Percentiles rank a stretch among this genome's conserved stretches.
Conservation (phyloP, 1,140 invertebrate species). For the Hesperophylax magnus region DNA sequence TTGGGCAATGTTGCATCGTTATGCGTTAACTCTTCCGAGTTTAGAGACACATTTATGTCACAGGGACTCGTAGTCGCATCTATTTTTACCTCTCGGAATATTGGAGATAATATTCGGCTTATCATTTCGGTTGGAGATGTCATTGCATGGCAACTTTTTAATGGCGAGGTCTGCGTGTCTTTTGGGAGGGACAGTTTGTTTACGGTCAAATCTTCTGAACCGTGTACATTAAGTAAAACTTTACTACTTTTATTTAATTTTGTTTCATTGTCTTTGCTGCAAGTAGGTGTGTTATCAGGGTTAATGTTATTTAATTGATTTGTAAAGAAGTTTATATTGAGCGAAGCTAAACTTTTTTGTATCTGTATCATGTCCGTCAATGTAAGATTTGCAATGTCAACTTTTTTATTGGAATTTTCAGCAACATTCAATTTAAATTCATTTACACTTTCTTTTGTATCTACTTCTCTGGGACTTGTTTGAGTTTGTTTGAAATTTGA, state of each 20-base stretch:
- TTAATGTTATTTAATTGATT: constrained; percentile 13
- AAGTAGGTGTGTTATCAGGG: background rate
- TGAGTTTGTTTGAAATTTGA: constrained; percentile 48
- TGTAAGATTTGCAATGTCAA: constrained; percentile 39
- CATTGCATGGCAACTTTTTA: constrained; percentile 60
- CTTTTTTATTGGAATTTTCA: constrained; percentile 21
- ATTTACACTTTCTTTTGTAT: constrained; percentile 5
- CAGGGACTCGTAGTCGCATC: constrained; percentile 66
- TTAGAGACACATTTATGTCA: constrained; percentile 42
- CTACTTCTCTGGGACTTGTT: constrained; percentile 42
- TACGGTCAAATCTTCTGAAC: background rate
- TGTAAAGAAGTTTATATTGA: constrained; percentile 31
- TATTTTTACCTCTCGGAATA: constrained; percentile 59
- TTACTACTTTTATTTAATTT: background rate
- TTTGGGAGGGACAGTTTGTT: constrained; percentile 55
- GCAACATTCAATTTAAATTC: constrained; percentile 9
- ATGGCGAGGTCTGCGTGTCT: constrained; percentile 68
- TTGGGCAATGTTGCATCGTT: constrained; percentile 57
- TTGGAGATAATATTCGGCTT: constrained; percentile 66
- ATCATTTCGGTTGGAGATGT: constrained; percentile 68
- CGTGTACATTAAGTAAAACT: background rate
- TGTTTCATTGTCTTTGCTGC: background rate
- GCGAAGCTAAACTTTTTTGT: constrained; percentile 33
- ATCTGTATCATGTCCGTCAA: constrained; percentile 38
- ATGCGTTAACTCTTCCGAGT: constrained; percentile 53